Evolutionary conservation across 1,140 invertebrate genomes (phyloP).

Genomic region (Drosophila santomea): DNA sequence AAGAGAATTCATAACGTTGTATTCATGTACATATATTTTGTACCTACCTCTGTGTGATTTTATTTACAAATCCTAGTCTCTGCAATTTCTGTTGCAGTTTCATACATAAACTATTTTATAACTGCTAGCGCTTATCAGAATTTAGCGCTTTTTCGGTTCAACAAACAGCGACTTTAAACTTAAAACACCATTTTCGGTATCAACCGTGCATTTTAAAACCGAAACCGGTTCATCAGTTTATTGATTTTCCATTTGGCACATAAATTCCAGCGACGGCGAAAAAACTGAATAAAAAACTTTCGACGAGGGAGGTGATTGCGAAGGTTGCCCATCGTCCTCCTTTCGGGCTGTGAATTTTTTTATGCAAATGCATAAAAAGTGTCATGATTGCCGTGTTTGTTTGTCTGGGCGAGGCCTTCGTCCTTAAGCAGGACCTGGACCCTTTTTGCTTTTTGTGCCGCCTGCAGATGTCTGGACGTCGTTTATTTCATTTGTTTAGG

Average conservation of each 20-base stretch:
- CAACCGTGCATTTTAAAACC: conserved; percentile 21
- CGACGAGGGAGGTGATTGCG: conserved; percentile 22
- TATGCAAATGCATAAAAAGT: conserved; percentile 82
- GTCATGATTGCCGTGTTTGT: conserved; percentile 81
- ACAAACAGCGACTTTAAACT: conserved; percentile 3
- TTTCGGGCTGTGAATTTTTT: conserved; percentile 50
- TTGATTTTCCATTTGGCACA: conserved; percentile 75
- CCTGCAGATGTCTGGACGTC: conserved; percentile 52
- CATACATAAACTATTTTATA: neutral
- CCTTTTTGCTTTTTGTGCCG: conserved; percentile 24
- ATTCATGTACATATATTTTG: too few relatives aligned
- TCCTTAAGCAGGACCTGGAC: conserved; percentile 36
- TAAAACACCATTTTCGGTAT: conserved; percentile 3
- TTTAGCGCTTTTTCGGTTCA: neutral
- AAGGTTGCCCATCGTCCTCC: conserved; percentile 9
- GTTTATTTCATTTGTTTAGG: conserved; percentile 55
- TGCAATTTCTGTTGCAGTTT: too few relatives aligned
- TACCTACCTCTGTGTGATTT: too few relatives aligned
- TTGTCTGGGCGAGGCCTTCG: conserved; percentile 48
- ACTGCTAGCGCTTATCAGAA: conserved; percentile 2
- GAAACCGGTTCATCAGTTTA: conserved; percentile 63
- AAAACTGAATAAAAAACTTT: conserved; percentile 53
- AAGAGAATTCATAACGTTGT: too few relatives aligned
- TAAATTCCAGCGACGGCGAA: conserved; percentile 50
- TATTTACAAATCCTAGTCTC: too few relatives aligned